phyloP scores from a whole-genome alignment of 2,888 invertebrate genomes.

The Nephrotoma flavescens region DNA sequence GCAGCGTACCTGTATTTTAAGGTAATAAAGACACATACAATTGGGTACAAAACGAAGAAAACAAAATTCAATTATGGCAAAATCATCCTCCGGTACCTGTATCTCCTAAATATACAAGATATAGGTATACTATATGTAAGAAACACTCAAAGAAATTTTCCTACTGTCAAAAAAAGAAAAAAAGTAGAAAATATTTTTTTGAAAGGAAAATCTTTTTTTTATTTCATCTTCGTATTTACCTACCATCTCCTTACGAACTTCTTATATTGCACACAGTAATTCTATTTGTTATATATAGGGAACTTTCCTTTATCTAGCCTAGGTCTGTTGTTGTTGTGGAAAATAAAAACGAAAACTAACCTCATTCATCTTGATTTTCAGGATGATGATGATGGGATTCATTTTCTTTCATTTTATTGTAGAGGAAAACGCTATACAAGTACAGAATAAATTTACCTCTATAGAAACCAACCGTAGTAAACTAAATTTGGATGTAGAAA shows the following conservation, averaged over 20 bases:
- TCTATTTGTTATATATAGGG: background rate
- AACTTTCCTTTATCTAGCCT: background rate
- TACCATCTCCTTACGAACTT: background rate
- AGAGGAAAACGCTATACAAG: background rate
- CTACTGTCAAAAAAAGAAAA: background rate
- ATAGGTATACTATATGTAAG: background rate
- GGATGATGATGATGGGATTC: background rate
- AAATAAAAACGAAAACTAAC: background rate
- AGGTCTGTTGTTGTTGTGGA: background rate
- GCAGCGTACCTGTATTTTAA: background rate
- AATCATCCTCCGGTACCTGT: background rate
- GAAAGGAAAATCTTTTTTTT: background rate
- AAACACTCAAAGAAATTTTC: background rate
- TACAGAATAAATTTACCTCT: background rate
- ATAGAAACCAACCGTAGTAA: background rate
- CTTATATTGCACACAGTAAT: background rate
- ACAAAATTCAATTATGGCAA: background rate
- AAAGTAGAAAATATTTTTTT: background rate
- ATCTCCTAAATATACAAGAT: background rate
- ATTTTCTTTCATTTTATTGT: background rate
- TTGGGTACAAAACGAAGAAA: background rate
- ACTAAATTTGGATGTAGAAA: background rate
- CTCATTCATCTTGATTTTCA: background rate
- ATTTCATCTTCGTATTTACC: background rate
- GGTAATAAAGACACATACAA: background rate